Percentiles rank a stretch among this genome's conserved stretches.
These are phyloP conservation scores for Lophotis ruficrista DNA, from an alignment of 2,113 vertebrate genomes.

Conservation along the genomic window DNA sequence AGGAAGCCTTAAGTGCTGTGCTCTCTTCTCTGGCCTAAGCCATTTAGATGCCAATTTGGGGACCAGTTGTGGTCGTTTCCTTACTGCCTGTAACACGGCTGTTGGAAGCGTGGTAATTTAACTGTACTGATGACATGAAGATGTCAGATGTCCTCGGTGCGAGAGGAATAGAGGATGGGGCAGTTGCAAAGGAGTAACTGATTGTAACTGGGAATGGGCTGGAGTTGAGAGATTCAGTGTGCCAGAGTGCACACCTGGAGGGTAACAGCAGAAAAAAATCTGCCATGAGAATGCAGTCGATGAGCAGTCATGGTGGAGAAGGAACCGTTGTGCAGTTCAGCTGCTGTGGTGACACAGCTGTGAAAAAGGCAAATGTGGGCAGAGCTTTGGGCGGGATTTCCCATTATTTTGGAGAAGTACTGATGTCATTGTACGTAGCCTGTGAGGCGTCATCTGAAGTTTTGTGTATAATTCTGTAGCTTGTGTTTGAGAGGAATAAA, in stretches of 20 bases:
- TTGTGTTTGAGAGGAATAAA: not conserved
- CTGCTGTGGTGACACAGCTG: not conserved
- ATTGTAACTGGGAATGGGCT: not conserved
- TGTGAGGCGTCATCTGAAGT: not conserved
- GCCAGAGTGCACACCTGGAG: not conserved
- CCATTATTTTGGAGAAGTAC: not conserved
- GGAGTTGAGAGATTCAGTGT: not conserved
- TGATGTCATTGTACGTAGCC: fast-evolving
- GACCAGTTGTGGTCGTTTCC: not conserved
- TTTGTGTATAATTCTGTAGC: not conserved
- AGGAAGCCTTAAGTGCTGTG: not conserved
- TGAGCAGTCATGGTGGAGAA: not conserved
- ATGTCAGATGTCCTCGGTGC: fast-evolving
- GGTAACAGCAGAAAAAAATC: not conserved
- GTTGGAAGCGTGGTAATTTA: not conserved
- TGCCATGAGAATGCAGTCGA: not conserved
- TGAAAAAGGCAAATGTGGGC: not conserved
- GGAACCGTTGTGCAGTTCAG: not conserved
- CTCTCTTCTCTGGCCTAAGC: not conserved
- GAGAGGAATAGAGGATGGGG: not conserved
- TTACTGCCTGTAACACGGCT: not conserved
- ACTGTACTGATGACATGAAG: not conserved
- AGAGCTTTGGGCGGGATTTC: not conserved
- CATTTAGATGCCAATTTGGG: not conserved
- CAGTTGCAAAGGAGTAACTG: not conserved